Percentiles rank a stretch among this genome's conserved stretches.
Conservation (phyloP, 2,113 vertebrate species). For the Chauna torquata region DNA sequence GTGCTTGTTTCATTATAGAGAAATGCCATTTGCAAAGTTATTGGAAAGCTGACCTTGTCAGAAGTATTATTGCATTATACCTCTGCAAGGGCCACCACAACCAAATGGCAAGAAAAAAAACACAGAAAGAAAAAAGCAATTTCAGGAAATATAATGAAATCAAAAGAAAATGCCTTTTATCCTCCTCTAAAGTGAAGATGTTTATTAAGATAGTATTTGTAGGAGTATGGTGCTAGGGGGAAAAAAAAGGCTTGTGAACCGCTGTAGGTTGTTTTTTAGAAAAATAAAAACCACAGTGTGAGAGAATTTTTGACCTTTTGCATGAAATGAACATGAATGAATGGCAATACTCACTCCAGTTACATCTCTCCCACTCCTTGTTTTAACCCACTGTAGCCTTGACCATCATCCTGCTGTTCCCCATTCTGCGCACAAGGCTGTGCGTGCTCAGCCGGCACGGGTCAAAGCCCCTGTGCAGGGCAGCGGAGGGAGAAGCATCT, state of each 20-base stretch:
- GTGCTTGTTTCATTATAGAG: conserved; percentile 38
- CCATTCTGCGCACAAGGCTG: accelerated
- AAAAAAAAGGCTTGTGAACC: background rate
- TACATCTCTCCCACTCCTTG: background rate
- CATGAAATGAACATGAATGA: background rate
- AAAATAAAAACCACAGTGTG: background rate
- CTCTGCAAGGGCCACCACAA: conserved; percentile 1
- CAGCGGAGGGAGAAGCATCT: background rate
- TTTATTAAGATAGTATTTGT: conserved; percentile 63
- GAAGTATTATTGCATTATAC: conserved; percentile 49
- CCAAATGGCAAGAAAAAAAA: conserved; percentile 1
- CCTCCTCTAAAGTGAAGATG: conserved; percentile 29
- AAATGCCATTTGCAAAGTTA: conserved; percentile 63
- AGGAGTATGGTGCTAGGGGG: background rate
- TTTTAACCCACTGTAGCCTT: background rate
- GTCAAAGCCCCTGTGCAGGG: background rate
- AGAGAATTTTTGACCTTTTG: conserved; percentile 29
- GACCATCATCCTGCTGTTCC: background rate
- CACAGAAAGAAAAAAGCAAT: conserved; percentile 70
- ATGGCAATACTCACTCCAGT: background rate
- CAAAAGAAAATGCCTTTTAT: conserved; percentile 69
- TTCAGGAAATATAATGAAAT: conserved; percentile 73
- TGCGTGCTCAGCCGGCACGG: background rate
- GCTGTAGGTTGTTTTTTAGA: background rate
- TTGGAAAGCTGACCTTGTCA: conserved; percentile 62